Percentiles rank a stretch among this genome's conserved stretches.
Evolutionary conservation across 2,113 vertebrate species (phyloP).

Genomic region (Suricata suricatta): DNA sequence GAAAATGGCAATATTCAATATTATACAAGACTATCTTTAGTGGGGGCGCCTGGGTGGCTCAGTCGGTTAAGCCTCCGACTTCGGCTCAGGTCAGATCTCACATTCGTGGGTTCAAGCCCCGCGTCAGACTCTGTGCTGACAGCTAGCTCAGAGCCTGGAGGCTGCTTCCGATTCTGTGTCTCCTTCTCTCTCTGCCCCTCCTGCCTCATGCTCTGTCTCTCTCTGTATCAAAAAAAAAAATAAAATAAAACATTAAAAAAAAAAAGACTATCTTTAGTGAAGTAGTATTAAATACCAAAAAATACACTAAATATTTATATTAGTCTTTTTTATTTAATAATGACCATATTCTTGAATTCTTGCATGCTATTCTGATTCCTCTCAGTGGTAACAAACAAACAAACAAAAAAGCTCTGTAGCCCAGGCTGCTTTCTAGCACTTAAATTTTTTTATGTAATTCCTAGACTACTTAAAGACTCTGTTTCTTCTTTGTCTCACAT

Average conservation of each 20-base stretch:
- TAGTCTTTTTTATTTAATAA: neutral
- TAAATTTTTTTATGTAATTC: neutral
- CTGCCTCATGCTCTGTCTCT: no score
- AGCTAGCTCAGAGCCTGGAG: no score
- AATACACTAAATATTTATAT: neutral
- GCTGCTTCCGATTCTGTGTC: no score
- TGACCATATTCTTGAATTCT: neutral
- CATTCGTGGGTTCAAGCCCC: no score
- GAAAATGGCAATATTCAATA: neutral
- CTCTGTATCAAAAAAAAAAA: no score
- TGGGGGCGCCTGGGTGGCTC: no score
- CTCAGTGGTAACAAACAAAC: neutral
- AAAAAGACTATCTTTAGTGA: neutral
- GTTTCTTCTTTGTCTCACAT: neutral
- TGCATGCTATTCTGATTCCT: neutral
- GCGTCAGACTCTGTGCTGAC: no score
- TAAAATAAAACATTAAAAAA: no score
- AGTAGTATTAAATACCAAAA: neutral
- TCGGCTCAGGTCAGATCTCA: no score
- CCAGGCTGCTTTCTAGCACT: neutral
- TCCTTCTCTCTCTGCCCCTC: no score
- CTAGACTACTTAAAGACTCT: neutral
- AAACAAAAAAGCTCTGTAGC: neutral
- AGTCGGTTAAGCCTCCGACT: no score
- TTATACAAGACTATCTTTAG: neutral